These are phyloP conservation scores for Harpegnathos saltator DNA, from an alignment of 1,140 invertebrate genomes.

Conservation along the genomic window DNA sequence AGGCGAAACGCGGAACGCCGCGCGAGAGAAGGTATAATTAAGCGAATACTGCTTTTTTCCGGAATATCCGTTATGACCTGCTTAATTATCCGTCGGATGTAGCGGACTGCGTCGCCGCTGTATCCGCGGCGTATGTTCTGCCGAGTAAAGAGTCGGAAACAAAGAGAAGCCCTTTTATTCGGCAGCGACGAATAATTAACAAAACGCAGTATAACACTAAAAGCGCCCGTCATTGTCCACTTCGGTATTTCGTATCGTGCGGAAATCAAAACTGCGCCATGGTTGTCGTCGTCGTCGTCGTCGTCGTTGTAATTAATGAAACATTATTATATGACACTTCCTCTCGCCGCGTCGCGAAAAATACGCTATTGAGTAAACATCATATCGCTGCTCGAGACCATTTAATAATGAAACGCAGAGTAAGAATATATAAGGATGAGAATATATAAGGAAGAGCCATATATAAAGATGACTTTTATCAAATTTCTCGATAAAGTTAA, in stretches of 20 bases:
- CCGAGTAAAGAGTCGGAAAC: background rate
- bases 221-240: background rate
- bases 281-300: too few relatives aligned
- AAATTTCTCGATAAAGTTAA: too few relatives aligned
- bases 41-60: slow-evolving; percentile 33
- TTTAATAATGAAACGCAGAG: too few relatives aligned
- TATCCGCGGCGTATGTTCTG: background rate
- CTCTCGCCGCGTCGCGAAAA: too few relatives aligned
- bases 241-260: slow-evolving; percentile 13
- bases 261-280: slow-evolving; percentile 5
- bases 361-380: too few relatives aligned
- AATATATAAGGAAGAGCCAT: too few relatives aligned
- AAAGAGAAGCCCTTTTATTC: slow-evolving; percentile 35
- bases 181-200: slow-evolving; percentile 37
- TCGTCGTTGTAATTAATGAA: background rate
- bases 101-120: too few relatives aligned
- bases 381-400: too few relatives aligned
- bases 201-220: slow-evolving; percentile 11
- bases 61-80: slow-evolving; percentile 40
- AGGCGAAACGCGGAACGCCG: background rate
- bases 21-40: slow-evolving; percentile 52
- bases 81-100: slow-evolving; percentile 56
- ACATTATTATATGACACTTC: background rate
- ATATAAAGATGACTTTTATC: too few relatives aligned
- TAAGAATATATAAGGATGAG: too few relatives aligned